phyloP scores from a whole-genome alignment of 2,888 invertebrate genomes.

The Drosophila emarginata region DNA sequence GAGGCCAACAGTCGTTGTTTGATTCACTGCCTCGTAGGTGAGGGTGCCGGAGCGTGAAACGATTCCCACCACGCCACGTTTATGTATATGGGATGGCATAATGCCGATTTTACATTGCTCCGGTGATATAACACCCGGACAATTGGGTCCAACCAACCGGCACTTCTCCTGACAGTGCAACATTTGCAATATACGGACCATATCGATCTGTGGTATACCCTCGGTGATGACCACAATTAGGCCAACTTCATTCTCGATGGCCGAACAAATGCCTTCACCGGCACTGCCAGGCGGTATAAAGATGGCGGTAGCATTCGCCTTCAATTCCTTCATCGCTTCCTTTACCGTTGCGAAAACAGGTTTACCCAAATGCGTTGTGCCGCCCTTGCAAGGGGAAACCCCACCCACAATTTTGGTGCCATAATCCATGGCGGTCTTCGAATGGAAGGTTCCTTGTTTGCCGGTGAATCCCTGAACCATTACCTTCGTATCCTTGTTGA shows the following conservation, averaged over 20 bases:
- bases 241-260: slow-evolving; percentile 96
- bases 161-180: slow-evolving; percentile 93
- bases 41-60: slow-evolving; percentile 98
- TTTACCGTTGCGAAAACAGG: slow-evolving; percentile 84
- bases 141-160: slow-evolving; percentile 98
- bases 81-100: slow-evolving; percentile 99
- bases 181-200: slow-evolving; percentile 97
- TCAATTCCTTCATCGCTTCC: slow-evolving; percentile 92
- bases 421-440: slow-evolving; percentile 97
- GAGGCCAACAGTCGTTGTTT: slow-evolving; percentile 93
- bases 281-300: slow-evolving; percentile 97
- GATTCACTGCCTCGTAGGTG: slow-evolving; percentile 98
- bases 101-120: slow-evolving; percentile 99
- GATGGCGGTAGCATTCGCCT: slow-evolving; percentile 95
- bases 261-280: slow-evolving; percentile 94
- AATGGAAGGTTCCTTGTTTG: slow-evolving; percentile 96
- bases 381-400: slow-evolving; percentile 90
- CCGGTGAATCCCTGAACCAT: slow-evolving; percentile 99
- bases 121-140: slow-evolving; percentile 98
- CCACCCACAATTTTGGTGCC: slow-evolving; percentile 96
- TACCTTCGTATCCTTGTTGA: slow-evolving; percentile 93
- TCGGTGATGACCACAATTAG: slow-evolving; percentile 99
- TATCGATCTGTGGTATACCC: slow-evolving; percentile 98
- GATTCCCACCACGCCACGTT: slow-evolving; percentile 94
- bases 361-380: slow-evolving; percentile 89